Conservation (phyloP, 1,140 invertebrate species). For the Holcopasites calliopsidis region DNA sequence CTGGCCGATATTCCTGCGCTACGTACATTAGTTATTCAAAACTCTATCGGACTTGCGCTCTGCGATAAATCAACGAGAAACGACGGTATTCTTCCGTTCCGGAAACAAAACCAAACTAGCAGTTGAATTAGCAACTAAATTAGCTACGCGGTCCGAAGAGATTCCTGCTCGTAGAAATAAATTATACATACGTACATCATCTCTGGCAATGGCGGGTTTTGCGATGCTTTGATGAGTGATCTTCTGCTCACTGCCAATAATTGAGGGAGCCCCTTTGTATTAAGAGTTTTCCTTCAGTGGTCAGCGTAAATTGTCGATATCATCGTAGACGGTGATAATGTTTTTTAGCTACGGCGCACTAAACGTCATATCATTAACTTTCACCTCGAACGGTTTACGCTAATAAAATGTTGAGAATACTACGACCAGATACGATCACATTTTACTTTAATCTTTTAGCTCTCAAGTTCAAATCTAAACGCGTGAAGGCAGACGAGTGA, state of each 20-base stretch:
- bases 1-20: no score
- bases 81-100: constrained; percentile 5
- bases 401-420: background rate
- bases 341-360: constrained; percentile 1
- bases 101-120: constrained; percentile 1
- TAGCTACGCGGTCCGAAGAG: background rate
- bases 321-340: no score
- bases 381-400: background rate
- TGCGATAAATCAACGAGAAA: no score
- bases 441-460: constrained; percentile 40
- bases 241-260: constrained; percentile 19
- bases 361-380: constrained; percentile 32
- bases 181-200: background rate
- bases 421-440: constrained; percentile 22
- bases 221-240: constrained; percentile 1
- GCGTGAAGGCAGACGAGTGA: constrained; percentile 67
- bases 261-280: no score
- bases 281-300: background rate
- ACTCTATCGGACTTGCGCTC: no score
- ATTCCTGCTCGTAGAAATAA: background rate
- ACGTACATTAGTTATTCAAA: no score
- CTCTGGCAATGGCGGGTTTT: background rate
- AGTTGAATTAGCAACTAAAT: no score
- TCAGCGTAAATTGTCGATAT: background rate
- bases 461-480: constrained; percentile 53